Conservation (phyloP, 2,888 invertebrate species). For the Neoitamus cyanurus region DNA sequence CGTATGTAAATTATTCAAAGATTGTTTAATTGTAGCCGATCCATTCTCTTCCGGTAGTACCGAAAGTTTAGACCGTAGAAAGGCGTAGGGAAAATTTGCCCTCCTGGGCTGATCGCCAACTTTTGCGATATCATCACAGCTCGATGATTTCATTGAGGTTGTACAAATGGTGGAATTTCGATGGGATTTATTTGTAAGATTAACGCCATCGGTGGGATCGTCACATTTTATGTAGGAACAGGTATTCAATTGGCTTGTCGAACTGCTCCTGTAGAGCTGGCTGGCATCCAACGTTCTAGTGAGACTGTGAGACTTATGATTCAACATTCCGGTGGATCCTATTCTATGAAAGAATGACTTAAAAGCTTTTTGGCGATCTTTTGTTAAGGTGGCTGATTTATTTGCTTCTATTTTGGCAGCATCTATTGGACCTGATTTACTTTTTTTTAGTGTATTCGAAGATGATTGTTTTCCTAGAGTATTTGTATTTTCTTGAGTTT, state of each 20-base stretch:
- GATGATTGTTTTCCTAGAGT: constrained; percentile 57
- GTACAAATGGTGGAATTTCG: constrained; percentile 60
- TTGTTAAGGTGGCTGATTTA: constrained; percentile 49
- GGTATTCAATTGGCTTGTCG: constrained; percentile 80
- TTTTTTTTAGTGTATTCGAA: constrained; percentile 67
- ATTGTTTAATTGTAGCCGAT: constrained; percentile 67
- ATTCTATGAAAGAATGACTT: constrained; percentile 80
- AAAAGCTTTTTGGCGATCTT: constrained; percentile 69
- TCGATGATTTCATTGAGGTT: constrained; percentile 73
- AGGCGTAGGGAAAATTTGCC: constrained; percentile 81
- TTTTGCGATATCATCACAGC: constrained; percentile 78
- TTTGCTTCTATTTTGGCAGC: constrained; percentile 56
- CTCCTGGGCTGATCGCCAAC: constrained; percentile 71
- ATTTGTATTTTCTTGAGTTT: constrained; percentile 59
- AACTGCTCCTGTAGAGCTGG: constrained; percentile 77
- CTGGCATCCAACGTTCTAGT: constrained; percentile 34
- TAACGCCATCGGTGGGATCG: constrained; percentile 83
- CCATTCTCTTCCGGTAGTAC: constrained; percentile 80
- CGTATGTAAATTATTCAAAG: constrained; percentile 55
- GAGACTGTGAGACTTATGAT: constrained; percentile 66
- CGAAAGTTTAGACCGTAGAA: constrained; percentile 79
- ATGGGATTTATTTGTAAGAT: constrained; percentile 68
- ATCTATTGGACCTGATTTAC: constrained; percentile 71
- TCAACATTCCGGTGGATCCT: constrained; percentile 81
- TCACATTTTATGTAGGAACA: constrained; percentile 78